These are phyloP conservation scores for Rachycentron canadum DNA, from an alignment of 2,797 vertebrate species.

Conservation along the genomic window DNA sequence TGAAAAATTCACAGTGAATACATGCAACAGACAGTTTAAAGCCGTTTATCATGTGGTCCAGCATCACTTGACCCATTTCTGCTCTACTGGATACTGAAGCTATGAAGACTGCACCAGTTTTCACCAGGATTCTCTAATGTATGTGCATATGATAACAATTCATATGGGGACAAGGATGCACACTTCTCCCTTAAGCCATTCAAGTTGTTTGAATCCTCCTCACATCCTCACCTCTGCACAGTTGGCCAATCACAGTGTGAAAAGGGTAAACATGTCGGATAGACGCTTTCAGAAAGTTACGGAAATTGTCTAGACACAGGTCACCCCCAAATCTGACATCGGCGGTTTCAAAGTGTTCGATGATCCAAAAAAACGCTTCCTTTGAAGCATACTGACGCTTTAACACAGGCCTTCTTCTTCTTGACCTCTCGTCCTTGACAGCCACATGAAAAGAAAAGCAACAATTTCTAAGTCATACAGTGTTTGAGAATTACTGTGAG, in stretches of 20 bases:
- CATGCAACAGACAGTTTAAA: neutral
- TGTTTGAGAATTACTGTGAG: neutral
- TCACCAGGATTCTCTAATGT: too few relatives aligned
- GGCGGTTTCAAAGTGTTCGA: neutral
- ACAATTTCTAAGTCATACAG: neutral
- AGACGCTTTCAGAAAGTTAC: neutral
- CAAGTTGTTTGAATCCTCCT: neutral
- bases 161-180: neutral
- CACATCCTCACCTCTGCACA: neutral
- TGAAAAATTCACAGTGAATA: neutral
- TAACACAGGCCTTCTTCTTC: neutral
- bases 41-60: too few relatives aligned
- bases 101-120: too few relatives aligned
- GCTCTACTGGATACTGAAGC: too few relatives aligned
- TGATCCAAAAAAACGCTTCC: neutral
- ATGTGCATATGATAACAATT: neutral
- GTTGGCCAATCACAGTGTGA: neutral
- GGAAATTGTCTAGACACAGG: neutral
- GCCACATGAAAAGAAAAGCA: slow-evolving; percentile 4
- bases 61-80: too few relatives aligned
- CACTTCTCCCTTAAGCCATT: neutral
- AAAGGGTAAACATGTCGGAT: neutral
- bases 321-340: neutral
- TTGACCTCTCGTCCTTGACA: neutral
- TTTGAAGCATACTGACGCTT: neutral